A percentile compares a stretch with the other conserved stretches of the same genome.
These are phyloP conservation scores for Tragelaphus scriptus DNA, from an alignment of 2,113 vertebrate genomes.

Conservation along the genomic window DNA sequence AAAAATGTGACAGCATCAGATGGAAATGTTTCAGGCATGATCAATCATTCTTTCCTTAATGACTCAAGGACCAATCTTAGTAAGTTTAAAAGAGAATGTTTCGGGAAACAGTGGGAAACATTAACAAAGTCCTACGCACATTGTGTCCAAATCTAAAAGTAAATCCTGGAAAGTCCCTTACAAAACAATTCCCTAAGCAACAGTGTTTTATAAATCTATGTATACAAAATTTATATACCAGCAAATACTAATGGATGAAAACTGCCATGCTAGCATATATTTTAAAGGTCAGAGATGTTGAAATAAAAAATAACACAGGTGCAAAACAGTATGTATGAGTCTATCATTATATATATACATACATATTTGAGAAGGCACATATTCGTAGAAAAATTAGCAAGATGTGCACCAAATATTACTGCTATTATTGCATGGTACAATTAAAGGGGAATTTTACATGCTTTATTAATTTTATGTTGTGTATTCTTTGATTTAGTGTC, in stretches of 20 bases:
- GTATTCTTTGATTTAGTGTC: neutral
- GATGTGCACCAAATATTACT: neutral
- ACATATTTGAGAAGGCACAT: neutral
- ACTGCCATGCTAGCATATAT: neutral
- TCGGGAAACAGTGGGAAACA: constrained; percentile 29
- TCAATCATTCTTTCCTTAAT: neutral
- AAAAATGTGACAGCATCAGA: constrained; percentile 41
- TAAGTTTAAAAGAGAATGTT: constrained; percentile 40
- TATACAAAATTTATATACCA: neutral
- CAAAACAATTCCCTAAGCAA: neutral
- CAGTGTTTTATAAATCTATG: neutral
- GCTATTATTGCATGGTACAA: neutral
- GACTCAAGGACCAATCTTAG: neutral
- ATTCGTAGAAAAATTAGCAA: neutral
- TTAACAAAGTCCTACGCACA: neutral
- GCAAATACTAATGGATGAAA: neutral
- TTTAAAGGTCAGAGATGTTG: neutral
- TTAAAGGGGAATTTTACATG: neutral
- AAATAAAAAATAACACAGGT: constrained; percentile 12
- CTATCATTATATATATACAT: neutral
- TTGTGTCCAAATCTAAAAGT: constrained; percentile 21
- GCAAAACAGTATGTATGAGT: neutral
- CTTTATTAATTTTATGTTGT: constrained; percentile 5
- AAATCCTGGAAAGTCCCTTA: constrained; percentile 9
- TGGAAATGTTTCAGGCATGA: constrained; percentile 41